Evolutionary conservation across 1,140 invertebrate species (phyloP).

Genomic region (Zaprionus africanus): DNA sequence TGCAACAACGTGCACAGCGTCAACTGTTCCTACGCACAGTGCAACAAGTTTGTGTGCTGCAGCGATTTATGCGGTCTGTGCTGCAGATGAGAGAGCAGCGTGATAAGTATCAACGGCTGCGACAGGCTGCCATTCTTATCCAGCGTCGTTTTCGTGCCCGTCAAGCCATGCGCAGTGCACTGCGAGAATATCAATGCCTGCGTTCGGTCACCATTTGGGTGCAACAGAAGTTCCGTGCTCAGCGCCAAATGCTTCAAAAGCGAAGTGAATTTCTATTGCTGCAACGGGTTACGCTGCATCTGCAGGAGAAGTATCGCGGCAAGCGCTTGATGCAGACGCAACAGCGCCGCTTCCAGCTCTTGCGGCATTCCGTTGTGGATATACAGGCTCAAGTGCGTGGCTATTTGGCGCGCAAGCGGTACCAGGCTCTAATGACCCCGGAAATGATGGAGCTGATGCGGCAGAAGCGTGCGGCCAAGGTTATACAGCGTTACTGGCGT

Average conservation of each 20-base stretch:
- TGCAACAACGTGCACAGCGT: conserved; percentile 57
- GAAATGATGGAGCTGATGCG: conserved; percentile 84
- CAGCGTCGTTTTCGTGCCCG: conserved; percentile 85
- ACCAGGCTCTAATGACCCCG: conserved; percentile 83
- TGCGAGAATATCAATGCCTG: conserved; percentile 75
- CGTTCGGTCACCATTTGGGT: conserved; percentile 64
- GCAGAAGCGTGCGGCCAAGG: conserved; percentile 85
- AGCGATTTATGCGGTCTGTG: conserved; percentile 78
- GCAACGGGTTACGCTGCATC: conserved; percentile 69
- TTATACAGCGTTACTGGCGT: conserved; percentile 89
- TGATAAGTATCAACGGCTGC: conserved; percentile 79
- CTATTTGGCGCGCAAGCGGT: conserved; percentile 85
- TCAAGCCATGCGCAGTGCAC: conserved; percentile 63
- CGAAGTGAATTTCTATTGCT: conserved; percentile 78
- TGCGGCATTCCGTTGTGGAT: conserved; percentile 64
- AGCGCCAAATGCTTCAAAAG: conserved; percentile 61
- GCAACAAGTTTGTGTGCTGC: conserved; percentile 73
- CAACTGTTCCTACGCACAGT: conserved; percentile 68
- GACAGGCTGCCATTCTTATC: conserved; percentile 81
- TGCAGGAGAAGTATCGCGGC: conserved; percentile 85
- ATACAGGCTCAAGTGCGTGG: conserved; percentile 85
- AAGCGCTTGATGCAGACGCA: conserved; percentile 76
- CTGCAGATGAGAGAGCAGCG: conserved; percentile 55
- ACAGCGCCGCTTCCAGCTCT: conserved; percentile 46
- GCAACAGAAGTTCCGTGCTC: conserved; percentile 84